phyloP scores from a whole-genome alignment of 1,140 invertebrate genomes.

The Zeugodacus cucurbitae region DNA sequence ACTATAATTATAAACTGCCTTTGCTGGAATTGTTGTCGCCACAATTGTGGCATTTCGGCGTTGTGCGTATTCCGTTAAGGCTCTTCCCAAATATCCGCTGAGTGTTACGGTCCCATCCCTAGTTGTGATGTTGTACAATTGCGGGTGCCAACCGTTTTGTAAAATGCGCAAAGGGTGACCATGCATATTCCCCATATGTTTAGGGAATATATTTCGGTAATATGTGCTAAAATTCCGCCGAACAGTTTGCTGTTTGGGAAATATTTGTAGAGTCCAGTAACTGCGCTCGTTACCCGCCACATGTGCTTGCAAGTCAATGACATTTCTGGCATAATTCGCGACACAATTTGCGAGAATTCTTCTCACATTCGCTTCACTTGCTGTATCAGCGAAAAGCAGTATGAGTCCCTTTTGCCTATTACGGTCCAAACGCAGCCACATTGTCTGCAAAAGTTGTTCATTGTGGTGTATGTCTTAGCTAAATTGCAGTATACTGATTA shows the following conservation, averaged over 20 bases:
- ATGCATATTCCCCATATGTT: not conserved
- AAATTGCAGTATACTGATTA: not conserved
- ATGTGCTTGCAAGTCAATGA: not conserved
- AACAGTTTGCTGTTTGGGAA: not conserved
- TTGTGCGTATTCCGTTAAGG: not conserved
- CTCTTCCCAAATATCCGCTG: not conserved
- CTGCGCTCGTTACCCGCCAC: not conserved
- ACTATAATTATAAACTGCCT: too few species aligned
- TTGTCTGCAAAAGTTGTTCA: not conserved
- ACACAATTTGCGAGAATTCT: not conserved
- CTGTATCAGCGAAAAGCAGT: not conserved
- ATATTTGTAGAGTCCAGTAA: not conserved
- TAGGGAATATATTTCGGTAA: not conserved
- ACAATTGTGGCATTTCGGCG: not conserved
- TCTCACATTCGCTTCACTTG: not conserved
- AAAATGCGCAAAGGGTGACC: not conserved
- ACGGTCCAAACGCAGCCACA: not conserved
- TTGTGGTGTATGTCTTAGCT: not conserved
- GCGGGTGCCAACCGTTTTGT: not conserved
- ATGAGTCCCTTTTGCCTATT: not conserved
- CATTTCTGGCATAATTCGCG: not conserved
- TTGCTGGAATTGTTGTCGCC: too few species aligned
- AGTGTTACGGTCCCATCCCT: not conserved
- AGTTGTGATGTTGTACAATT: not conserved
- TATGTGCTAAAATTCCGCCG: not conserved